A percentile compares a stretch with the other conserved stretches of the same genome.
Evolutionary conservation across 2,888 invertebrate species (phyloP).

Genomic region (Phalera bucephala): DNA sequence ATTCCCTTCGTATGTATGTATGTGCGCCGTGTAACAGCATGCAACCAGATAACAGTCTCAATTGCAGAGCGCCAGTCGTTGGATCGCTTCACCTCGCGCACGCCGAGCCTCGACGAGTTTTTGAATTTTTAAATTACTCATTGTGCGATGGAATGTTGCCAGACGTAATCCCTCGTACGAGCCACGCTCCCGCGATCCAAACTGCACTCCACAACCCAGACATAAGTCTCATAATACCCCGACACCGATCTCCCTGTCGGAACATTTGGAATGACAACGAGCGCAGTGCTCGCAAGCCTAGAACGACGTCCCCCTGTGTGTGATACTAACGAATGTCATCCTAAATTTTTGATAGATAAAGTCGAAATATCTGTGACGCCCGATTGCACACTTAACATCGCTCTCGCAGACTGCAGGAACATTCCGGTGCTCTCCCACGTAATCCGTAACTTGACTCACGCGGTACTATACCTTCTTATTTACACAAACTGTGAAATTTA

Average conservation of each 20-base stretch:
- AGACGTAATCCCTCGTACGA: slow-evolving; percentile 52
- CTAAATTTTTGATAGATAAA: slow-evolving; percentile 78
- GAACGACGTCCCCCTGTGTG: slow-evolving; percentile 68
- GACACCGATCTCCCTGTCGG: slow-evolving; percentile 30
- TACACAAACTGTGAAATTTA: slow-evolving; percentile 12
- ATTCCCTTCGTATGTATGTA: slow-evolving; percentile 41
- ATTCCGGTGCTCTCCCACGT: slow-evolving; percentile 59
- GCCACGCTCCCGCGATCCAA: slow-evolving; percentile 50
- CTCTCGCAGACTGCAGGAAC: slow-evolving; percentile 52
- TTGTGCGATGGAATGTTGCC: slow-evolving; percentile 80
- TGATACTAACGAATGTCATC: slow-evolving; percentile 76
- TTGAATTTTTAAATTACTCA: slow-evolving; percentile 84
- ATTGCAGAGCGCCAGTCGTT: slow-evolving; percentile 73
- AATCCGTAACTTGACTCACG: slow-evolving; percentile 65
- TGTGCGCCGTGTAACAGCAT: slow-evolving; percentile 41
- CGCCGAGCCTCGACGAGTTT: slow-evolving; percentile 78
- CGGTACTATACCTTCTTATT: slow-evolving; percentile 39
- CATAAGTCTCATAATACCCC: slow-evolving; percentile 61
- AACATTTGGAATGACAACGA: slow-evolving; percentile 42
- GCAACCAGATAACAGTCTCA: slow-evolving; percentile 74
- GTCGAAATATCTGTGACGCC: slow-evolving; percentile 63
- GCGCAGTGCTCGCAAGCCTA: slow-evolving; percentile 64
- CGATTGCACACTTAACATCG: slow-evolving; percentile 54
- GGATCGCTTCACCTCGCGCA: slow-evolving; percentile 71
- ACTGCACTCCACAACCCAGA: slow-evolving; percentile 59